A percentile compares a stretch with the other conserved stretches of the same genome.
Evolutionary conservation across 2,888 invertebrate genomes (phyloP).

Genomic region (Standfussiana lucernea): DNA sequence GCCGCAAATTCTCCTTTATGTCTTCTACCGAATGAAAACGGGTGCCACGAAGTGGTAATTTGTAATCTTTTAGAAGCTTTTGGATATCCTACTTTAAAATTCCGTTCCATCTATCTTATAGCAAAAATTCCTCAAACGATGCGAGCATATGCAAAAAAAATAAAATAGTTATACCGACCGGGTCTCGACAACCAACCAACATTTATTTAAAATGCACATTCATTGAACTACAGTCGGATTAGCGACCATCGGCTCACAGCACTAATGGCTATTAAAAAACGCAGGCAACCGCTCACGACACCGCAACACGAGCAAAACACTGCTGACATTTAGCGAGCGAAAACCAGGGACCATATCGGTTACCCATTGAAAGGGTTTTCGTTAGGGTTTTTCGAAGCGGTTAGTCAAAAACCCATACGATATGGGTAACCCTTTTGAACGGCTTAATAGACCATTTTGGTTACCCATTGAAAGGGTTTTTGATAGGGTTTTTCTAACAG

Average conservation of each 20-base stretch:
- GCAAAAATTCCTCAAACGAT: not conserved
- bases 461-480: too few relatives aligned
- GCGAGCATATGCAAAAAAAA: not conserved
- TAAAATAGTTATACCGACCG: not conserved
- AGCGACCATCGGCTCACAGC: conserved; percentile 38
- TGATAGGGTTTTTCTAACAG: too few relatives aligned
- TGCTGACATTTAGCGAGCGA: conserved; percentile 54
- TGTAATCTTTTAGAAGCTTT: not conserved
- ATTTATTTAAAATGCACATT: conserved; percentile 26
- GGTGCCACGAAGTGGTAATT: too few relatives aligned
- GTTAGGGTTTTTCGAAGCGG: too few relatives aligned
- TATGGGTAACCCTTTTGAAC: too few relatives aligned
- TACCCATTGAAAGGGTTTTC: too few relatives aligned
- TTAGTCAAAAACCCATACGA: too few relatives aligned
- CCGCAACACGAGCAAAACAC: conserved; percentile 61
- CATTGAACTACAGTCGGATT: conserved; percentile 40
- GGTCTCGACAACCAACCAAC: conserved; percentile 1
- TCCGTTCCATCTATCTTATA: not conserved
- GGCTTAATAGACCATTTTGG: too few relatives aligned
- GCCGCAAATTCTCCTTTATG: too few relatives aligned
- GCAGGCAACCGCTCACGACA: conserved; percentile 43
- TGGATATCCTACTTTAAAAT: not conserved
- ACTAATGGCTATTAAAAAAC: conserved; percentile 64
- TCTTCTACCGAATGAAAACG: too few relatives aligned
- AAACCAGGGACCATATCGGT: too few relatives aligned